A percentile compares a stretch with the other conserved stretches of the same genome.
These are phyloP conservation scores for Trichoplax adhaerens DNA, from an alignment of 37 sponge, comb jelly and placozoan species.

Conservation along the genomic window DNA sequence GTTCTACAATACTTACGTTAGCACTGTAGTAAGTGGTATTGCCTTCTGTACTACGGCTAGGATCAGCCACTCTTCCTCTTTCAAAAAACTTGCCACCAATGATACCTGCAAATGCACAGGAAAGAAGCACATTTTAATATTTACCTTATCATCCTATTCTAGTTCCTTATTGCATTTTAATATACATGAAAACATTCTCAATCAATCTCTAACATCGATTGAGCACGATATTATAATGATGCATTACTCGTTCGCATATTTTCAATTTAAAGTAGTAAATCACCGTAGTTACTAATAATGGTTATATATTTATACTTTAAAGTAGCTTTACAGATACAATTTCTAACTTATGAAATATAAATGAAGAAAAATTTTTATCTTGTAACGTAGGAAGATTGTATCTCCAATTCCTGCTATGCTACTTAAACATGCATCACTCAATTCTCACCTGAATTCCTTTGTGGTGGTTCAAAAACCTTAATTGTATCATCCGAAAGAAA, in stretches of 20 bases:
- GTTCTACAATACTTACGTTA: constrained; percentile 16
- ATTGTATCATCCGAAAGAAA: constrained; percentile 91
- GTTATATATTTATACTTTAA: neutral
- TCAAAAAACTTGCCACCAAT: constrained; percentile 89
- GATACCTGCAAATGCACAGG: constrained; percentile 1
- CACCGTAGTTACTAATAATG: neutral
- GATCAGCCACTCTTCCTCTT: constrained; percentile 47
- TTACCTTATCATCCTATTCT: too few relatives aligned
- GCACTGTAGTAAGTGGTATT: constrained; percentile 40
- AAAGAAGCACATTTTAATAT: too few relatives aligned
- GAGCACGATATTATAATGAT: too few relatives aligned
- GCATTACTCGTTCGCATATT: too few relatives aligned
- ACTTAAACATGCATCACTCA: neutral
- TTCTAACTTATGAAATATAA: neutral
- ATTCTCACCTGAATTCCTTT: constrained; percentile 77
- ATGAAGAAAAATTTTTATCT: too few relatives aligned
- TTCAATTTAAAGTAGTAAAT: neutral
- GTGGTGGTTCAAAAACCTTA: constrained; percentile 74
- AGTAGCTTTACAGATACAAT: neutral
- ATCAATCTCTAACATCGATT: too few relatives aligned
- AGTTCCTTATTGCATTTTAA: too few relatives aligned
- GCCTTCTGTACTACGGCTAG: neutral
- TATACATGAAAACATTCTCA: too few relatives aligned
- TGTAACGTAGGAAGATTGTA: too few relatives aligned
- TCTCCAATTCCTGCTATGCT: too few relatives aligned